A percentile compares a stretch with the other conserved stretches of the same genome.
phyloP scores from a whole-genome alignment of 2,888 invertebrate species.

The Lingula anatina region DNA sequence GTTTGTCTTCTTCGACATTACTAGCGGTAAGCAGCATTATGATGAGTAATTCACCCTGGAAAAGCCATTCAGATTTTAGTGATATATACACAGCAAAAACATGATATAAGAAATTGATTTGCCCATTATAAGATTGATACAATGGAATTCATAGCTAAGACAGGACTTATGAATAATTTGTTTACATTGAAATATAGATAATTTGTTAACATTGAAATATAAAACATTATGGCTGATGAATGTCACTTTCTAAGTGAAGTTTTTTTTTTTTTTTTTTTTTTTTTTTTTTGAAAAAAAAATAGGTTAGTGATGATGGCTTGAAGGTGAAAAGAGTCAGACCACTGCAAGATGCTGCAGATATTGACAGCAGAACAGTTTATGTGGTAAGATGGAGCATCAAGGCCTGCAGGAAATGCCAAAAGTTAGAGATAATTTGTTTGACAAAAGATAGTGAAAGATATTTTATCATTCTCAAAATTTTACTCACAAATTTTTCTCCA shows the following conservation, averaged over 20 bases:
- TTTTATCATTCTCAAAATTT: too few relatives aligned
- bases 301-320: constrained; percentile 34
- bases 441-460: too few relatives aligned
- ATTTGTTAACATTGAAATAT: too few relatives aligned
- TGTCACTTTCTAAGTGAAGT: too few relatives aligned
- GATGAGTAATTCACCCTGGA: neutral
- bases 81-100: too few relatives aligned
- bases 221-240: constrained; percentile 4
- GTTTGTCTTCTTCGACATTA: constrained; percentile 64
- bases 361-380: constrained; percentile 70
- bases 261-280: too few relatives aligned
- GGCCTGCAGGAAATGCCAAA: neutral
- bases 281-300: too few relatives aligned
- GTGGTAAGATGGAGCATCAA: constrained; percentile 55
- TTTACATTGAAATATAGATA: neutral
- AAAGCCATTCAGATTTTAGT: constrained; percentile 4
- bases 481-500: too few relatives aligned
- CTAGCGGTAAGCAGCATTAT: constrained; percentile 60
- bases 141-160: too few relatives aligned
- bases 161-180: neutral
- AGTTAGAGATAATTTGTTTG: neutral
- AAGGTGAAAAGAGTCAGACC: constrained; percentile 34
- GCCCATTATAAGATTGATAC: too few relatives aligned
- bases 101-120: too few relatives aligned
- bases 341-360: constrained; percentile 54